Evolutionary conservation across 2,113 vertebrate species (phyloP).

Genomic region (Petroica traversi): DNA sequence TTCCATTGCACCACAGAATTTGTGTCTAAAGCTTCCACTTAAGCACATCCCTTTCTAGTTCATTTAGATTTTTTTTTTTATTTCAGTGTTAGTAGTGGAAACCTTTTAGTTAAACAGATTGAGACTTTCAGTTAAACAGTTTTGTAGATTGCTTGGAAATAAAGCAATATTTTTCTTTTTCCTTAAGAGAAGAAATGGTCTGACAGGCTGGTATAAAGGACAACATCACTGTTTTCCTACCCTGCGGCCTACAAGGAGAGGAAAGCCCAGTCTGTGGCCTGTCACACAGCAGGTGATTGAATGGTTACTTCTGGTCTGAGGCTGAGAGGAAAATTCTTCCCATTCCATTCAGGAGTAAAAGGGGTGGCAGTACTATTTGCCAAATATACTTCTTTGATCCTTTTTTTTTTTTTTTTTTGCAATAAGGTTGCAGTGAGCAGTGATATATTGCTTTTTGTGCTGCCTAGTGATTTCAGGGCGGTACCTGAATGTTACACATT

Average conservation of each 20-base stretch:
- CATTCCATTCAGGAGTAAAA: not conserved
- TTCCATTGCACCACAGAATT: not conserved
- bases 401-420: not conserved
- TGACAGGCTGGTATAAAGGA: not conserved
- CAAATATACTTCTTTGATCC: not conserved
- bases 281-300: not conserved
- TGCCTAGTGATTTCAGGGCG: rapidly evolving
- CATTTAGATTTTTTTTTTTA: not conserved
- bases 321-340: not conserved
- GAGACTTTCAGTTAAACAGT: not conserved
- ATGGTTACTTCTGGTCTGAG: not conserved
- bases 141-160: not conserved
- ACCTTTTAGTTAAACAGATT: not conserved
- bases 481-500: not conserved
- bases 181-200: not conserved
- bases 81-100: not conserved
- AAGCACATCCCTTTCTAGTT: not conserved
- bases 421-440: not conserved
- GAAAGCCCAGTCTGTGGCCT: not conserved
- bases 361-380: not conserved
- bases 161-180: not conserved
- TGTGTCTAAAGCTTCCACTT: not conserved
- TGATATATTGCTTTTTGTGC: not conserved
- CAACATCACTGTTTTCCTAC: not conserved
- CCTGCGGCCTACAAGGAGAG: not conserved